Base-by-base conservation (phyloP, 2,888 invertebrate genomes). In the Lumbricus terrestris region DNA sequence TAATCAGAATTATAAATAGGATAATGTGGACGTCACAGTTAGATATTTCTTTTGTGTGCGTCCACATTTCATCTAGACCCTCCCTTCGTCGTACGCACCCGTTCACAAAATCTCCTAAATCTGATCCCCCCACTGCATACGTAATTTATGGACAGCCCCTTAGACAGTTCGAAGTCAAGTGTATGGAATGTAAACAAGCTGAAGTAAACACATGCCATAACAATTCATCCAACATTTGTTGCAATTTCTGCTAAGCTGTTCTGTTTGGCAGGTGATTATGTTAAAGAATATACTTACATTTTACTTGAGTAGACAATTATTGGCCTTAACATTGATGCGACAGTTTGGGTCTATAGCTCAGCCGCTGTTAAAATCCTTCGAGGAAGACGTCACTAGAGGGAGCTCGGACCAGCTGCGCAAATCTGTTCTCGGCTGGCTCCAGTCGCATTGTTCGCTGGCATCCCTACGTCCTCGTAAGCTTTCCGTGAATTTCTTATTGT, bases 361-460 rank as follows among this genome's bases (percentile, higher is more conserved):
- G 54, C 90, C 90, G 38, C 83, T 90, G 83, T 89, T 90, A 40
- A 82, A 69, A 34, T 89, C 90, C 23, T 89, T 89, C 42, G 88
- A 90, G 34, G 42, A 90, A 29, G 82, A 82, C 0, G 88, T 90
- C 34, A 82, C n/a, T 29, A 35, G 42, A 16, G 54, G 83, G 1
- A 88, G 42, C 42, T 34, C 40, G 13, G 90, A 90, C 20, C 88
- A 89, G 42, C 82, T 90, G 42, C 37, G 37, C 18, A 69, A 90
- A 40, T 40, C 89, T 34, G 33, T 90, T 42, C 82, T 38, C 40
- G 40, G 33, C 29, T 90, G 90, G 90, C 89, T 90, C 33, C 82
- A 42, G n/a, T 40, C 88, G 15, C 69, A 88, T 82, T 90, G 90
- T 82, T 90, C 90, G 3, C 42, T 90, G 40, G 54, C 83, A 11